phyloP scores from a whole-genome alignment of 2,797 vertebrate genomes.

The Platyrinchus mystaceus region DNA sequence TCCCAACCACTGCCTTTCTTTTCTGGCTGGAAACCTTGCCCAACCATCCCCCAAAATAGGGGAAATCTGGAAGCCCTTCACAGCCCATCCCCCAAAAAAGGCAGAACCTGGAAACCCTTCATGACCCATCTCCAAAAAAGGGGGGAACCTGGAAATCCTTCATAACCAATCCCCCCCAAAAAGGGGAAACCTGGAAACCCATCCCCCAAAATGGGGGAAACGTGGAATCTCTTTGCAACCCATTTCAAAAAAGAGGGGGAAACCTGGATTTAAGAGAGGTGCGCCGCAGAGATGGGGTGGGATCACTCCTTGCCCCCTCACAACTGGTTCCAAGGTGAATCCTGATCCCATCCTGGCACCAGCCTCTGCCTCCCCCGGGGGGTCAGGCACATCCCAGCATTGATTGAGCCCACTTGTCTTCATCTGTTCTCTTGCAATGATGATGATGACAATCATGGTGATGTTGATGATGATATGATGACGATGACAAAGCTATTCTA shows the following conservation, averaged over 20 bases:
- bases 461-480: neutral
- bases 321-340: rapidly evolving
- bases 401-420: neutral
- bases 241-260: neutral
- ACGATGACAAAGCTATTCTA: neutral
- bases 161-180: neutral
- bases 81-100: rapidly evolving
- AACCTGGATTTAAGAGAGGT: neutral
- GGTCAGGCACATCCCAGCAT: rapidly evolving
- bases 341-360: neutral
- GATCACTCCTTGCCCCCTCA: rapidly evolving
- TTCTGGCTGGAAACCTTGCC: rapidly evolving
- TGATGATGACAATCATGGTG: neutral
- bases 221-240: neutral
- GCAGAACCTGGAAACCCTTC: neutral
- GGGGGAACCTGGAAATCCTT: neutral
- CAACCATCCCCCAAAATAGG: rapidly evolving
- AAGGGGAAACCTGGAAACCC: neutral
- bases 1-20: rapidly evolving
- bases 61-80: neutral
- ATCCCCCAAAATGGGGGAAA: rapidly evolving
- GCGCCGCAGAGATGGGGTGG: neutral
- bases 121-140: rapidly evolving
- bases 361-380: neutral
- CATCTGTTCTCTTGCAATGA: too few species aligned